These are phyloP conservation scores for Mobula birostris DNA, from an alignment of 2,113 vertebrate genomes.

Conservation along the genomic window DNA sequence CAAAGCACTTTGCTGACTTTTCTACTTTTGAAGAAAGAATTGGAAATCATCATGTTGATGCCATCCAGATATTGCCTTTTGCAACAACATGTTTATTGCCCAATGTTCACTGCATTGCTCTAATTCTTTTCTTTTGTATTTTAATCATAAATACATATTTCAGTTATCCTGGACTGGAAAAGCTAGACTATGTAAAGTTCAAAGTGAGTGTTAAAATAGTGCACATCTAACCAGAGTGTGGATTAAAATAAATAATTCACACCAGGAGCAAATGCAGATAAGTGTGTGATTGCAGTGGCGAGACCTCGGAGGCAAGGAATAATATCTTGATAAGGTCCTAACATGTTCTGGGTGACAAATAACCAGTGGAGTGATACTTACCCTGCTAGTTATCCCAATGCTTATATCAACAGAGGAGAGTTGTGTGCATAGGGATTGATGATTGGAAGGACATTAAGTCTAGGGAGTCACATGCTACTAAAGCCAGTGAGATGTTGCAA, in stretches of 20 bases:
- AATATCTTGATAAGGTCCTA: neutral
- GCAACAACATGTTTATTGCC: neutral
- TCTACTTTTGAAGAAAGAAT: neutral
- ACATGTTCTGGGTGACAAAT: neutral
- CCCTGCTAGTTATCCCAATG: too few species aligned
- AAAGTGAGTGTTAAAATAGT: neutral
- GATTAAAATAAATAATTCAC: neutral
- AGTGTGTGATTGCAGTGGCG: neutral
- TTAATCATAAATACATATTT: neutral
- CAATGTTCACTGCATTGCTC: neutral
- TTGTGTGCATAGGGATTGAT: too few species aligned
- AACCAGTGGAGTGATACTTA: neutral
- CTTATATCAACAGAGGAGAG: too few species aligned
- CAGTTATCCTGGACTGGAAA: neutral
- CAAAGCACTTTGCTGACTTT: neutral
- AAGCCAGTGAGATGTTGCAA: neutral
- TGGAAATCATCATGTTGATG: neutral
- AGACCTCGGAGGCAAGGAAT: neutral
- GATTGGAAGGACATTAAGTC: too few species aligned
- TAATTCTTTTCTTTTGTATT: neutral
- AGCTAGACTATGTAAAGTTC: neutral
- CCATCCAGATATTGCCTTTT: neutral
- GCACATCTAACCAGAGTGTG: neutral
- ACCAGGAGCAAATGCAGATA: neutral
- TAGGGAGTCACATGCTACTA: neutral